Conservation (phyloP, 2,113 vertebrate genomes). For the Regulus satrapa region DNA sequence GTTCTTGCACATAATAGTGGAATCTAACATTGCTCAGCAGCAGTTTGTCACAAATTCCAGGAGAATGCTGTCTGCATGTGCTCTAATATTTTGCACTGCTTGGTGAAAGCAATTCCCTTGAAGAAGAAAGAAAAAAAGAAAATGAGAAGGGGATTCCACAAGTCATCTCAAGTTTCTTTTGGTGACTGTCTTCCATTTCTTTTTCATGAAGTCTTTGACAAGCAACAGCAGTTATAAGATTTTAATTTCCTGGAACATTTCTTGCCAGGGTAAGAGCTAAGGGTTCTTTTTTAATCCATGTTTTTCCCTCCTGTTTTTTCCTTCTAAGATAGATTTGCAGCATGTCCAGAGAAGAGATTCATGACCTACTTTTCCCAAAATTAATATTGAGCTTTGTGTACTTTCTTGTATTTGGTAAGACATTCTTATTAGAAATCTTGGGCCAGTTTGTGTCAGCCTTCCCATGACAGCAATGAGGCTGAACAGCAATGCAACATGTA, state of each 20-base stretch:
- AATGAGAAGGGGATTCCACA: constrained; percentile 25
- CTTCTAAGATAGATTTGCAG: not conserved
- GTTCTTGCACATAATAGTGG: not conserved
- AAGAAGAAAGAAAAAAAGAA: constrained; percentile 47
- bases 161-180: constrained; percentile 41
- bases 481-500: not conserved
- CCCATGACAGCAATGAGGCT: no score
- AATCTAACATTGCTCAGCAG: constrained; percentile 8
- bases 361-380: not conserved
- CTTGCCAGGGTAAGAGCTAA: not conserved
- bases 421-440: not conserved
- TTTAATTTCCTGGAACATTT: constrained; percentile 52
- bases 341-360: not conserved
- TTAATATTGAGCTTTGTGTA: not conserved
- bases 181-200: constrained; percentile 34
- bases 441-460: not conserved
- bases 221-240: constrained; percentile 17
- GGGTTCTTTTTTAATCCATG: not conserved
- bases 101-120: constrained; percentile 46
- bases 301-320: not conserved
- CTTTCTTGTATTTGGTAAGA: not conserved
- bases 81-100: constrained; percentile 17
- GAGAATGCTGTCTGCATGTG: constrained; percentile 1
- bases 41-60: constrained; percentile 48
- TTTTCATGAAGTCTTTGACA: constrained; percentile 56